These are phyloP conservation scores for Zele albiditarsus DNA, from an alignment of 2,888 invertebrate species.

Conservation along the genomic window DNA sequence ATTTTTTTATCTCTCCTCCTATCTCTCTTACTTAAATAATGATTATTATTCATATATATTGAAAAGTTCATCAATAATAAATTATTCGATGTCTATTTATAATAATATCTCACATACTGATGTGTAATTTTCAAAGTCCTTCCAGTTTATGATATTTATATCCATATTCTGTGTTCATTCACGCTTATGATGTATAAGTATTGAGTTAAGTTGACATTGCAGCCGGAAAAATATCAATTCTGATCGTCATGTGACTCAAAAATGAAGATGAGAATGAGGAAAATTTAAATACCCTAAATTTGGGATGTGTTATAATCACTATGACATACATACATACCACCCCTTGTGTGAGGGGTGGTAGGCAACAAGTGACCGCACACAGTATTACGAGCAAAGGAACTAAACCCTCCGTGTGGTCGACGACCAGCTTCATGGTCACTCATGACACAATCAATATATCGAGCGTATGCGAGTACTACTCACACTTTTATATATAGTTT, in stretches of 20 bases:
- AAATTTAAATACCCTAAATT: slow-evolving; percentile 54
- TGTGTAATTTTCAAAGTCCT: no score
- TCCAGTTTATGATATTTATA: no score
- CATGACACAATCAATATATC: slow-evolving; percentile 66
- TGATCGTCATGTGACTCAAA: no score
- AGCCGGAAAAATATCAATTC: no score
- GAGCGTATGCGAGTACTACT: slow-evolving; percentile 57
- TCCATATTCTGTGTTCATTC: no score
- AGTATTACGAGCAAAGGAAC: slow-evolving; percentile 25
- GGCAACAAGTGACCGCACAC: slow-evolving; percentile 48
- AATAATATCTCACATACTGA: no score
- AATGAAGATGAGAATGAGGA: neutral
- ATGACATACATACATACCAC: slow-evolving; percentile 51
- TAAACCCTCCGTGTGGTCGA: slow-evolving; percentile 56
- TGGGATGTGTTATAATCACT: no score
- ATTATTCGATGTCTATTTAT: no score
- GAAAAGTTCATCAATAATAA: no score
- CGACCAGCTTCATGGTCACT: slow-evolving; percentile 61
- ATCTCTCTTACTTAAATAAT: slow-evolving; percentile 10
- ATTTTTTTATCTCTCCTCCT: neutral
- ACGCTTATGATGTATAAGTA: no score
- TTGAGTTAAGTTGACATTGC: no score
- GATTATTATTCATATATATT: slow-evolving; percentile 9
- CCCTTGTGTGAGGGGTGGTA: slow-evolving; percentile 40
- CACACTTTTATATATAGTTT: slow-evolving; percentile 31